Base-by-base conservation (phyloP, 1,140 invertebrate genomes). In the Eumeta japonica region DNA sequence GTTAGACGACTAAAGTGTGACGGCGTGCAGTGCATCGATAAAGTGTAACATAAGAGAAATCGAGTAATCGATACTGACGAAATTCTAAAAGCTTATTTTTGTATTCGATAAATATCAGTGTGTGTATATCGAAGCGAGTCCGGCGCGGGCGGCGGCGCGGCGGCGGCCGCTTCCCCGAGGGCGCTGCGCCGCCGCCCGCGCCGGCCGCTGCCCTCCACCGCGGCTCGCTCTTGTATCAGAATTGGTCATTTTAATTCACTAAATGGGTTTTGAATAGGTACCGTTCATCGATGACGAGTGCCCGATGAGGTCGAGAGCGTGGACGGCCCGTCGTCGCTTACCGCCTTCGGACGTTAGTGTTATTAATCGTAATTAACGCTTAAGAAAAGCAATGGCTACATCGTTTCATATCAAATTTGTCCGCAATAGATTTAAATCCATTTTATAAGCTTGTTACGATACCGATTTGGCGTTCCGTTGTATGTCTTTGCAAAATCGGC, bases 51-150 rank as follows among this genome's bases (percentile, higher is more conserved):
- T n/a, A n/a, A n/a, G n/a, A n/a, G n/a, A n/a, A n/a, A n/a, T n/a
- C 68, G 63, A 61, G 54, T 65, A 63, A 64, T 55, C 62, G 55
- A 70, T 66, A 63, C 63, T 67, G 62, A 65, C 44, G 46, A 63
- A 70, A 67, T 55, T 61, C 52, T 62, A 59, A 71, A 71, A 64
- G 66, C 70, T 71, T 74, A 74, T 74, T 74, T 74, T 74, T 74
- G 56, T 74, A 74, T 74, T 71, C 55, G 60, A 68, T 46, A 52
- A 66, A 62, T 56, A 70, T 59, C 58, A 68, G 52, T 59, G 49
- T 67, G 47, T 67, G 52, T 54, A 24, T 24, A 24, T 7, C 20
- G 20, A 7, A 24, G 20, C n/a, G 20, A 24, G 20, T 7, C 20
- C 5, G 5, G 20, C 20, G 5, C 20, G 20, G 5, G 20, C 50